Conservation (phyloP, 2,888 invertebrate genomes). For the Coremacera marginata region DNA sequence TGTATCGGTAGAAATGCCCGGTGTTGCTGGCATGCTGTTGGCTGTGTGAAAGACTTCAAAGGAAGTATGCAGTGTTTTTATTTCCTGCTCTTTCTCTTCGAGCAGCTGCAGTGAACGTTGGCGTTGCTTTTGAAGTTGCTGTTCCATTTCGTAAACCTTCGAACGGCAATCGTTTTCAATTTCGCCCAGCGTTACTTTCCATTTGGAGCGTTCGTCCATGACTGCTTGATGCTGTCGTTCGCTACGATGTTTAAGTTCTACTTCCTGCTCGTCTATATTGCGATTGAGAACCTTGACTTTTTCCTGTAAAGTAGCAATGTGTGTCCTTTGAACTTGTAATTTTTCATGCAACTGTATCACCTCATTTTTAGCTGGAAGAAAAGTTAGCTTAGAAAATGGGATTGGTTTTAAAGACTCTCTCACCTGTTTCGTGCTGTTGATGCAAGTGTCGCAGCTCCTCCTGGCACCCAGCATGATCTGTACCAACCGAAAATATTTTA, state of each 20-base stretch:
- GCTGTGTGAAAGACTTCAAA: constrained; percentile 70
- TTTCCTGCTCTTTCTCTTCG: constrained; percentile 84
- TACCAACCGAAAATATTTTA: constrained; percentile 70
- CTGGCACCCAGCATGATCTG: constrained; percentile 73
- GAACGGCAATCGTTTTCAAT: constrained; percentile 71
- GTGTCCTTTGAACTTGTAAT: constrained; percentile 70
- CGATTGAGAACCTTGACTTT: constrained; percentile 75
- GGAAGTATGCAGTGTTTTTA: constrained; percentile 73
- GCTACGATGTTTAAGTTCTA: constrained; percentile 74
- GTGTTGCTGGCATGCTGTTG: constrained; percentile 1
- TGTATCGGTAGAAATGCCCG: constrained; percentile 10
- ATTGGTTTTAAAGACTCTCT: not conserved
- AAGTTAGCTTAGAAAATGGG: not conserved
- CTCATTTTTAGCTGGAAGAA: not conserved
- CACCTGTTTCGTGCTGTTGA: constrained; percentile 75
- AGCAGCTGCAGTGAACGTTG: constrained; percentile 82
- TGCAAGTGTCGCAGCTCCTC: constrained; percentile 76
- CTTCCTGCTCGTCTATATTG: constrained; percentile 76
- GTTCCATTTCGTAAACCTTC: constrained; percentile 75
- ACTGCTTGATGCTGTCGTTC: constrained; percentile 73
- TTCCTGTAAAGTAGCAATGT: constrained; percentile 77
- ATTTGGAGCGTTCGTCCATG: constrained; percentile 63
- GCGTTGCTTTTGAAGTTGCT: constrained; percentile 82
- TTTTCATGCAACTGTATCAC: constrained; percentile 54
- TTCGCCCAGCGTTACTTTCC: constrained; percentile 60